Evolutionary conservation across 2,888 invertebrate species (phyloP).

Genomic region (Pedicia rivosa): DNA sequence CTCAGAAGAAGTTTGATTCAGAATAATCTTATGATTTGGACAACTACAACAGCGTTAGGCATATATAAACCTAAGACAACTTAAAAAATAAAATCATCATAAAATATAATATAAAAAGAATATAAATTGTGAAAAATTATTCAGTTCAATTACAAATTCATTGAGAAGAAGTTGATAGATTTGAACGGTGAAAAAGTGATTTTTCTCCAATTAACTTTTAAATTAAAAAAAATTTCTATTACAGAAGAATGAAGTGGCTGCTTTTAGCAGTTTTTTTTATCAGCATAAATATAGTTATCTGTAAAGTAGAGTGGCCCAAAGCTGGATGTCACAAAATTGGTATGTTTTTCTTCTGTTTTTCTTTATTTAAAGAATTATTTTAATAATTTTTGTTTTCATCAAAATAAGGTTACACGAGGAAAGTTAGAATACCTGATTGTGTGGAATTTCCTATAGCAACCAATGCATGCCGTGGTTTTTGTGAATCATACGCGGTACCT

Average conservation of each 20-base stretch:
- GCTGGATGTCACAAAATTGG: conserved; percentile 72
- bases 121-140: too few species aligned
- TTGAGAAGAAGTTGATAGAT: too few species aligned
- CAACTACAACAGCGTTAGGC: too few species aligned
- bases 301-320: conserved; percentile 46
- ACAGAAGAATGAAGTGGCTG: conserved; percentile 10
- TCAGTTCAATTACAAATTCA: too few species aligned
- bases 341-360: conserved; percentile 24
- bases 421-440: conserved; percentile 69
- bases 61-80: too few species aligned
- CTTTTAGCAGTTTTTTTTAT: conserved; percentile 16
- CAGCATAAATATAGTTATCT: conserved; percentile 17
- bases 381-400: conserved; percentile 7
- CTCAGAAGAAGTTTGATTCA: too few species aligned
- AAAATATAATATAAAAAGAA: too few species aligned
- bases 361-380: not conserved
- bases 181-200: too few species aligned
- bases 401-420: conserved; percentile 54
- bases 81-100: too few species aligned
- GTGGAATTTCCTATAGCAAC: conserved; percentile 71
- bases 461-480: conserved; percentile 77
- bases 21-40: too few species aligned
- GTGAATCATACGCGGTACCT: conserved; percentile 75
- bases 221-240: too few species aligned
- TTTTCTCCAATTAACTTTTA: too few species aligned